Base-by-base conservation (phyloP, 2,797 vertebrate genomes). In the Anomalospiza imberbis region DNA sequence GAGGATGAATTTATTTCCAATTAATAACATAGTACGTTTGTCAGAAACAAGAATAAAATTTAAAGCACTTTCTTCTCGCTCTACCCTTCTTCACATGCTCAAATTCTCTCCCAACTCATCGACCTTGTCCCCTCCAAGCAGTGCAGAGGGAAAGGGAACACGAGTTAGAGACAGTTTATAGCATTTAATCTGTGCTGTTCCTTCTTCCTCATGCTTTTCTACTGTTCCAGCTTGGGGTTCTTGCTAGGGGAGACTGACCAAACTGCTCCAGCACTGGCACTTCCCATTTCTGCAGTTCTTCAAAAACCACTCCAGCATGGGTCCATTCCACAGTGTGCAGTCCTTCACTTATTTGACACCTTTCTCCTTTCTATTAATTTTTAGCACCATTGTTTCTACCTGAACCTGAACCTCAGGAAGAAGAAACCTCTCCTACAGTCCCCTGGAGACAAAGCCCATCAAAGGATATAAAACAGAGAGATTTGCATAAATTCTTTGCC, bases 281-380 rank as follows among this genome's bases (percentile, higher is more conserved):
- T n/a, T 82, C 4, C 32, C 32, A 9, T 62, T 42, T 25, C n/a
- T 76, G 14, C 28, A 57, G n/a, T 31, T 76, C 68, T 63, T 51
- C 71, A 45, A 24, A 44, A 70, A n/a, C 5, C 14, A 1, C 44
- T 63, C 24, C 38, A 51, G 10, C 29, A 45, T 18, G 29, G 17
- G 4, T 18, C 29, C 25, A 13, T 83, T 34, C 17, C 28, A 50
- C 0, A 2, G 32, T 3, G 1, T 16, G 9, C 0, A 0, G 36
- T 65, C 25, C 20, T 81, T 51, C 45, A 34, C n/a, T 68, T 47
- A 17, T 25, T 70, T 74, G 5, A 12, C 12, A 70, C 3, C 10
- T 36, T 88, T 58, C 7, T 65, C 17, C 9, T 83, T 75, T 9
- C 42, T 55, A 9, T 75, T 78, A 5, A 25, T 60, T 38, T 22